Conservation (phyloP, 92 coral and sea anemone species). For the Galaxea fascicularis region DNA sequence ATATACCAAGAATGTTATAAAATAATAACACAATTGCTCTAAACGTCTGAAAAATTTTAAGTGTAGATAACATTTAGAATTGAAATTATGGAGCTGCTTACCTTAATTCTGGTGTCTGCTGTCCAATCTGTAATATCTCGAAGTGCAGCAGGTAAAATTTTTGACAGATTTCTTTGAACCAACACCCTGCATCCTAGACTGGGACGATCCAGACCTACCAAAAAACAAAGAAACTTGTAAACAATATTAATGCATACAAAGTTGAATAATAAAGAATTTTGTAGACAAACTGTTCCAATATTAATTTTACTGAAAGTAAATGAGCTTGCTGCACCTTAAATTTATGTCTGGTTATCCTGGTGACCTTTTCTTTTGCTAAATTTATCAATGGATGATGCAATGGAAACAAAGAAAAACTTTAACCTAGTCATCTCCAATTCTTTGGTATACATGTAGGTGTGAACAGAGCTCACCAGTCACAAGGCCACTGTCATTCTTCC, state of each 20-base stretch:
- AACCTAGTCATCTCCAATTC: no score
- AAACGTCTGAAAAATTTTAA: no score
- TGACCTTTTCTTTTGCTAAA: no score
- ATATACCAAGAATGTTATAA: not conserved
- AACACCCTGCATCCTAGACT: conserved; percentile 89
- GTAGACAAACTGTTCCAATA: no score
- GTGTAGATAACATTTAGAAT: not conserved
- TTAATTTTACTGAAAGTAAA: no score
- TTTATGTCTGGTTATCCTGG: no score
- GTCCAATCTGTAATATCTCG: conserved; percentile 99
- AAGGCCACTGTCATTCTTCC: no score
- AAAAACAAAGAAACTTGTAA: not conserved
- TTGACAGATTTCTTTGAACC: conserved; percentile 92
- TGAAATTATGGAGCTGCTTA: not conserved
- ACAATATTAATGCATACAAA: not conserved
- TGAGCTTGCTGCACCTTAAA: no score
- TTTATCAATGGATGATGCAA: no score
- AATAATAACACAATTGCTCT: not conserved
- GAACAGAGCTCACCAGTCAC: no score
- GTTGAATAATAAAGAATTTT: not conserved
- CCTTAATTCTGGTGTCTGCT: conserved; percentile 93
- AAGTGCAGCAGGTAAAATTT: conserved; percentile 94
- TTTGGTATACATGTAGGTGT: no score
- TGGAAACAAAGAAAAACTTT: no score
- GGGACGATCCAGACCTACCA: conserved; percentile 65